phyloP scores from a whole-genome alignment of 2,797 vertebrate genomes.

The Centropyge bicolor region DNA sequence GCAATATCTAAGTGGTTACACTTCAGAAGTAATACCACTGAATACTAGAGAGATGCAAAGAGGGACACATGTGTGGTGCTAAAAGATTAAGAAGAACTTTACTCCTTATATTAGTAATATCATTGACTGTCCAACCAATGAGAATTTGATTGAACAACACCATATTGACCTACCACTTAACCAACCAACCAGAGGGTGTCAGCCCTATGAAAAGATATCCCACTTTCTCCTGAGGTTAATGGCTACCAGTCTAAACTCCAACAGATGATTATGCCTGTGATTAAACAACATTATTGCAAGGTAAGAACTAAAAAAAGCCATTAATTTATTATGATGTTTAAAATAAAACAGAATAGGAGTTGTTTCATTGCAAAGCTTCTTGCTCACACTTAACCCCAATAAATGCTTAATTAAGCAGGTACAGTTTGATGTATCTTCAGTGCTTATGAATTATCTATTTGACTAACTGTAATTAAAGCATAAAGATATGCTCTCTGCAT shows the following conservation, averaged over 20 bases:
- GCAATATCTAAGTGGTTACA: too few relatives aligned
- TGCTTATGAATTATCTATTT: slow-evolving; percentile 27
- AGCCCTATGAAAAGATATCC: slow-evolving; percentile 30
- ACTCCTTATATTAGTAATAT: too few relatives aligned
- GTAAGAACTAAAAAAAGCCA: not conserved
- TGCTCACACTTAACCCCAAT: slow-evolving; percentile 34
- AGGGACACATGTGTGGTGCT: too few relatives aligned
- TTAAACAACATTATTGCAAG: slow-evolving; percentile 12
- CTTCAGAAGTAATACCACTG: too few relatives aligned
- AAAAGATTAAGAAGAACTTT: too few relatives aligned
- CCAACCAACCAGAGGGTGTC: too few relatives aligned
- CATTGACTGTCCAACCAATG: too few relatives aligned
- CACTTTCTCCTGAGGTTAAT: slow-evolving; percentile 34
- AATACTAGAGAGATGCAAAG: too few relatives aligned
- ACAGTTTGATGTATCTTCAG: slow-evolving; percentile 12
- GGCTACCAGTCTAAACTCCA: slow-evolving; percentile 14
- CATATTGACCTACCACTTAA: too few relatives aligned
- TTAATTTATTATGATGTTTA: not conserved
- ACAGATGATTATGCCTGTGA: slow-evolving; percentile 32
- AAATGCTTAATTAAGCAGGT: slow-evolving; percentile 43
- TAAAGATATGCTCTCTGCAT: not conserved
- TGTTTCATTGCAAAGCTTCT: slow-evolving; percentile 11
- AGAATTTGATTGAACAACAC: too few relatives aligned
- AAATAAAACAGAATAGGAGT: not conserved
- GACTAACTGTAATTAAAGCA: slow-evolving; percentile 36